Percentiles rank a stretch among this genome's conserved stretches.
Evolutionary conservation across 2,797 vertebrate genomes (phyloP).

Genomic region (Odontamblyopus lacepedii): DNA sequence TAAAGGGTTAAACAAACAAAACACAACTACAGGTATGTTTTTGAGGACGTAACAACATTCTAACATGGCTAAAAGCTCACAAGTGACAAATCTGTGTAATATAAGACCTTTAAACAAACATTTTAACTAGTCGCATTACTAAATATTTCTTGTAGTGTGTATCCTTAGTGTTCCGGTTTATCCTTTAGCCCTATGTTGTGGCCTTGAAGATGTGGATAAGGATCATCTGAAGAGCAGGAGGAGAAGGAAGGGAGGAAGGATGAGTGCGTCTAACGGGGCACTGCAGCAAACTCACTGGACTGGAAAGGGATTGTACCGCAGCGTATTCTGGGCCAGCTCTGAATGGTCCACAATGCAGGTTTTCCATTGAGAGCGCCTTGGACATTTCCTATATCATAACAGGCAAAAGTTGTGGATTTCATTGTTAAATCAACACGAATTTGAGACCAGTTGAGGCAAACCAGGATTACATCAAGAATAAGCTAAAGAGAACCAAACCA

Average conservation of each 20-base stretch:
- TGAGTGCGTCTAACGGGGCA: conserved; percentile 61
- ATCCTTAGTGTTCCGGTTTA: conserved; percentile 43
- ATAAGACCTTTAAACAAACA: no score
- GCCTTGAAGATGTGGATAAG: conserved; percentile 57
- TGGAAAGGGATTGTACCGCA: conserved; percentile 64
- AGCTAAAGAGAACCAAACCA: neutral
- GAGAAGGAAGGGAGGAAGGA: conserved; percentile 62
- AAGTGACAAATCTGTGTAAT: no score
- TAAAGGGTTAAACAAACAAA: no score
- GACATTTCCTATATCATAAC: neutral
- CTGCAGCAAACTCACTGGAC: conserved; percentile 70
- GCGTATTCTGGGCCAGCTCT: conserved; percentile 57
- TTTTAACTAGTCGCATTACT: neutral
- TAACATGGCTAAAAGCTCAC: no score
- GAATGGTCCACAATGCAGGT: conserved; percentile 57
- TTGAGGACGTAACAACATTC: no score
- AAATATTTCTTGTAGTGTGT: neutral
- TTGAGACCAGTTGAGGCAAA: no score
- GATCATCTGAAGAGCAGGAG: conserved; percentile 48
- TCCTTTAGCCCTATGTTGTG: conserved; percentile 35
- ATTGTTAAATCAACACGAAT: neutral
- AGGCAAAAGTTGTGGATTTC: neutral
- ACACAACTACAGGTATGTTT: no score
- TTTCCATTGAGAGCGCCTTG: conserved; percentile 16
- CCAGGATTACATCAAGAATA: neutral